Evolutionary conservation across 2,113 vertebrate genomes (phyloP).

Genomic region (Carassius auratus): DNA sequence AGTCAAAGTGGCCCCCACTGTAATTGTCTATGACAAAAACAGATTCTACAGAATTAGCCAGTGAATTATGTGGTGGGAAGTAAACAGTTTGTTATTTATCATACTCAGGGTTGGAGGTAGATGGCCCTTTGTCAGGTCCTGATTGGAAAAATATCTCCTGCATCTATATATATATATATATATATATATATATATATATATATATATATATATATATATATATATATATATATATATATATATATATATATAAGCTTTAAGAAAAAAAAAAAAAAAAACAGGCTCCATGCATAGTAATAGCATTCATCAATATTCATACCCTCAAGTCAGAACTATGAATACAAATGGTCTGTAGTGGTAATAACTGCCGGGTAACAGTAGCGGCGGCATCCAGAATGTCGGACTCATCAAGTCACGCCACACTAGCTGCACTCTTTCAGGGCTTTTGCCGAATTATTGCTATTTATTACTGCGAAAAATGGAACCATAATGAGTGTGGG

Average conservation of each 20-base stretch:
- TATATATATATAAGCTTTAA: too few relatives aligned
- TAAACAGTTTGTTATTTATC: constrained; percentile 83
- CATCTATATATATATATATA: constrained; percentile 43
- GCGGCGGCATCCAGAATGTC: constrained; percentile 66
- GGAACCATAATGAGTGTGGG: constrained; percentile 68
- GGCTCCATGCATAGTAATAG: constrained; percentile 79
- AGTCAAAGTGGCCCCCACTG: constrained; percentile 74
- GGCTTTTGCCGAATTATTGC: constrained; percentile 73
- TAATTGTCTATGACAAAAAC: constrained; percentile 84
- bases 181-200: too few relatives aligned
- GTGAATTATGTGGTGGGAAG: constrained; percentile 75
- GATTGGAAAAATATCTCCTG: constrained; percentile 71
- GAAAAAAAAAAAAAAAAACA: constrained; percentile 46
- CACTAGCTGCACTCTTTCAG: constrained; percentile 68
- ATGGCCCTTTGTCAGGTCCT: constrained; percentile 75
- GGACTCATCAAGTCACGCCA: constrained; percentile 73
- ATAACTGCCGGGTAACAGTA: constrained; percentile 71
- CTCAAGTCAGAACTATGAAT: constrained; percentile 78
- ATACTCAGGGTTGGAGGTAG: constrained; percentile 75
- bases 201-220: too few relatives aligned
- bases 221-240: too few relatives aligned
- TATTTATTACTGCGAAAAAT: constrained; percentile 80
- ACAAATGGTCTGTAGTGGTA: constrained; percentile 76
- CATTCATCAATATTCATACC: constrained; percentile 79
- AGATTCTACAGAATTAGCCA: constrained; percentile 82